Evolutionary conservation across 2,888 invertebrate genomes (phyloP).

Genomic region (Pristionchus arcanus): DNA sequence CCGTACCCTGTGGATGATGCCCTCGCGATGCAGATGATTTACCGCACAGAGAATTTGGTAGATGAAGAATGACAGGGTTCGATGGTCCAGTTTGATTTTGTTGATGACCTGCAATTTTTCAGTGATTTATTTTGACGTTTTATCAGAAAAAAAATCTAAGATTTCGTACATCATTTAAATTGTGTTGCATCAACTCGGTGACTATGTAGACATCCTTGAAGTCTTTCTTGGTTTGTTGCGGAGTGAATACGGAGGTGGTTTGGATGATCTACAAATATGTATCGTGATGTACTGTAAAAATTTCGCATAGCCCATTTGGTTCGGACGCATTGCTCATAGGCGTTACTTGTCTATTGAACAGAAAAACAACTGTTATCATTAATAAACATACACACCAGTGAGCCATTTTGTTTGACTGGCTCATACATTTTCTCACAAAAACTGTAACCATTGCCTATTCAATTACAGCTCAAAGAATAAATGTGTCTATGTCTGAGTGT

Average conservation of each 20-base stretch:
- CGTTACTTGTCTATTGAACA: no score
- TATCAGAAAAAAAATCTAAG: no score
- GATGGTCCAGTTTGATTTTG: neutral
- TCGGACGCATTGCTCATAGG: no score
- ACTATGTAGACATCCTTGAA: slow-evolving; percentile 11
- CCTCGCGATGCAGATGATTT: neutral
- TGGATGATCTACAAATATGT: slow-evolving; percentile 1
- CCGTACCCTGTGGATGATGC: slow-evolving; percentile 15
- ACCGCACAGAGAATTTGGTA: slow-evolving; percentile 43
- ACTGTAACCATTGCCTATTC: neutral
- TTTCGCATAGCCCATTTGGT: no score
- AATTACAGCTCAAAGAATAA: no score
- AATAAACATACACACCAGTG: no score
- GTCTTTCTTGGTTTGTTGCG: neutral
- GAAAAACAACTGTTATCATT: no score
- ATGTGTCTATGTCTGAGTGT: no score
- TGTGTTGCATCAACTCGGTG: neutral
- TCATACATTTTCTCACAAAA: neutral
- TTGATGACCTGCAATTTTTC: neutral
- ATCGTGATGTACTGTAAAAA: no score
- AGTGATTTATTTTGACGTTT: no score
- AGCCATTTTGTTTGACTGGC: no score
- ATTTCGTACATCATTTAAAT: neutral
- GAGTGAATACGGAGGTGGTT: neutral
- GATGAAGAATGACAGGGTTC: neutral